Evolutionary conservation across 1,140 invertebrate genomes (phyloP), one percentile per base, ranked within the genome.

Genomic region (Sinella curviseta): DNA sequence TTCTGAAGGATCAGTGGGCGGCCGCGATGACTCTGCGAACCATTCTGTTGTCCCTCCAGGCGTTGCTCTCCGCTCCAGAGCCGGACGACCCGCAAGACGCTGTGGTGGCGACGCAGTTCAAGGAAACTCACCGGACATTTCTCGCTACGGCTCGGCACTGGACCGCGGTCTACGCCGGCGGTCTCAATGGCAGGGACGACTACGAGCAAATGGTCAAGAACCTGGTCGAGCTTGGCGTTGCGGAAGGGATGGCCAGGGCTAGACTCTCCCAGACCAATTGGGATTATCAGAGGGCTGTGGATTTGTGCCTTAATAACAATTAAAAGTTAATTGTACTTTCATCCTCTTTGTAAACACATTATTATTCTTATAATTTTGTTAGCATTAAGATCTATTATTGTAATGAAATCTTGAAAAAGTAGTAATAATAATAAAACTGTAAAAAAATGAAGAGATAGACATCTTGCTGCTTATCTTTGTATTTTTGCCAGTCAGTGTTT

Each of bases 1-100:
- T 92, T 83, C 85, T 93, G 1, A 92, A 92, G 87, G 91, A 92
- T 84, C 90, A 92, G 90, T 90, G 90, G 91, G 92, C 92, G 70
- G 91, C 92, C 36, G 91, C 92, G 24, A 90, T 92, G 90, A 92
- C 91, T 3, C 85, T 92, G 57, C 85, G 91, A 77, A 92, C 91
- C 70, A 90, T 92, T 35, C 84, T 92, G 57, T 84, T 92, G 14
- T 90, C 90, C 14, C 85, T 91, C 75, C 90, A 92, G 87, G 82
- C 91, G 1, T 85, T 92, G 67, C 83, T 92, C 78, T 87, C 90
- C 55, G 87, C 89, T 35, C 89, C 91, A 12, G 91, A 92, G 85
- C 91, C 91, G n/a, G 89, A 91, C 86, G 90, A 91, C 83, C 90
- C 90, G 14, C 90, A 90, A 82, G 90, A 90, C 85, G 89, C 89